Evolutionary conservation across 2,113 vertebrate genomes (phyloP).

Genomic region (Coturnix japonica): DNA sequence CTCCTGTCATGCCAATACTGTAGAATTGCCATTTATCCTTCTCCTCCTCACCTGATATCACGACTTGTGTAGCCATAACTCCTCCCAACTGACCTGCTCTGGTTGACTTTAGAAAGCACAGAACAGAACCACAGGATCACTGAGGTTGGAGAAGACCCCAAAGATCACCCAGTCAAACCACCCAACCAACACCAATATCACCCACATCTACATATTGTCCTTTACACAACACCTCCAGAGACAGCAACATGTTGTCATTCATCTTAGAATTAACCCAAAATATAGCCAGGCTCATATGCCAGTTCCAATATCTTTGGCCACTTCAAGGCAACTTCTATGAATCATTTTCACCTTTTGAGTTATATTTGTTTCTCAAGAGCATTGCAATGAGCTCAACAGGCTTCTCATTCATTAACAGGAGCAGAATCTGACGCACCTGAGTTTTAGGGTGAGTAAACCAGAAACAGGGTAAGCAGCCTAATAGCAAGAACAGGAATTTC

Average conservation of each 20-base stretch:
- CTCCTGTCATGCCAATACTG: background rate
- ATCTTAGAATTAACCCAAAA: background rate
- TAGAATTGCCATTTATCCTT: background rate
- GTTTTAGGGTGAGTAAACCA: background rate
- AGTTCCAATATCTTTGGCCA: background rate
- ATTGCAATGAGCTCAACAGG: background rate
- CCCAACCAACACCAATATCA: too few relatives aligned
- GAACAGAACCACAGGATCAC: too few relatives aligned
- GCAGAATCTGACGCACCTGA: background rate
- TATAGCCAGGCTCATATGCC: accelerated
- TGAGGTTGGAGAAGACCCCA: too few relatives aligned
- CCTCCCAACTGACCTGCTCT: background rate
- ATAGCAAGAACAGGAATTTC: background rate
- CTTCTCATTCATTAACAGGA: background rate
- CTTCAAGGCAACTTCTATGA: background rate
- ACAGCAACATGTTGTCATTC: background rate
- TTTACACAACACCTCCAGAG: too few relatives aligned
- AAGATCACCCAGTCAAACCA: too few relatives aligned
- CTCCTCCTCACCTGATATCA: background rate
- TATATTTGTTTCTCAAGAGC: background rate
- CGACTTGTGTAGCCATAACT: background rate
- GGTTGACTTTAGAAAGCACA: background rate
- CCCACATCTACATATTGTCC: too few relatives aligned
- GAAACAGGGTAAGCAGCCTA: background rate
- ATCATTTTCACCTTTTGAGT: background rate